Evolutionary conservation across 2,888 invertebrate genomes (phyloP).

Genomic region (Rhagophthalmus giganteus): DNA sequence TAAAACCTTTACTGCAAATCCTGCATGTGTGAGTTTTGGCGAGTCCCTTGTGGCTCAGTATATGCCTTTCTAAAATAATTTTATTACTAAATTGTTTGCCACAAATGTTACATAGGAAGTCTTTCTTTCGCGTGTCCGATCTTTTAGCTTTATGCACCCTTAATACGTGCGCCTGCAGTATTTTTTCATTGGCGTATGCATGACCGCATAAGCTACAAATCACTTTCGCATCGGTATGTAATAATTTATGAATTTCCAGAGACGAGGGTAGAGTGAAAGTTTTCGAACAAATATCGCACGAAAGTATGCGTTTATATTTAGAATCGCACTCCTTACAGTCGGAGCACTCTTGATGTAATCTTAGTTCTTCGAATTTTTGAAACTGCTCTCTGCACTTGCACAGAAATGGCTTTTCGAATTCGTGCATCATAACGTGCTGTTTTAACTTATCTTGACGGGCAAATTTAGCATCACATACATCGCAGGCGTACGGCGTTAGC

Average conservation of each 20-base stretch:
- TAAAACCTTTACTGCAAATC: conserved; percentile 9
- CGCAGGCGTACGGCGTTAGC: conserved; percentile 26
- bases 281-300: conserved; percentile 42
- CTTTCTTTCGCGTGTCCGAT: conserved; percentile 27
- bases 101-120: conserved; percentile 35
- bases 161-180: conserved; percentile 39
- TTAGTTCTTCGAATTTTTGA: conserved; percentile 17
- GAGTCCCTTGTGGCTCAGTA: conserved; percentile 8
- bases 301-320: conserved; percentile 38
- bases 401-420: conserved; percentile 32
- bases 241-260: conserved; percentile 40
- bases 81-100: conserved; percentile 36
- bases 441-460: conserved; percentile 26
- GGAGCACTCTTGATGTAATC: conserved; percentile 10
- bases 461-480: conserved; percentile 24
- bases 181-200: conserved; percentile 40
- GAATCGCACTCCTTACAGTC: conserved; percentile 35
- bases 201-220: conserved; percentile 40
- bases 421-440: conserved; percentile 33
- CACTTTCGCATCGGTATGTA: conserved; percentile 39
- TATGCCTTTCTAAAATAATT: conserved; percentile 37
- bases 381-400: conserved; percentile 41
- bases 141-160: conserved; percentile 31
- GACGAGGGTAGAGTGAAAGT: conserved; percentile 40
- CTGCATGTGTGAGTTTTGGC: conserved; percentile 6